phyloP scores from a whole-genome alignment of 1,140 invertebrate species.

The Neotoxoptera formosana region DNA sequence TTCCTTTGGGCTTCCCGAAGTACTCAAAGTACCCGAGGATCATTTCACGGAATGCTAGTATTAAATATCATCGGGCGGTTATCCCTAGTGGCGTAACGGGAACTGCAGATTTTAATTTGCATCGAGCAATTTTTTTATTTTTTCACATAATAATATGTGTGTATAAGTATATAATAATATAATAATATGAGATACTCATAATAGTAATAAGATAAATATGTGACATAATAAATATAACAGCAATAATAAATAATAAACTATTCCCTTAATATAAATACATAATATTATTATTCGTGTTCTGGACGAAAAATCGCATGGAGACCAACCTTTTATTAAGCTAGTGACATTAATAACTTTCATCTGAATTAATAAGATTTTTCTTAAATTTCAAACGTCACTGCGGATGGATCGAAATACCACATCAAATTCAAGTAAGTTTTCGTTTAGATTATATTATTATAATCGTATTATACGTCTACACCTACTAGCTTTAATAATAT shows the following conservation, averaged over 20 bases:
- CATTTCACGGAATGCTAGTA: constrained; percentile 13
- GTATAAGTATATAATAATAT: neutral
- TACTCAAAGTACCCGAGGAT: constrained; percentile 15
- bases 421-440: neutral
- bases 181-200: neutral
- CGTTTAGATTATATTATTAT: too few relatives aligned
- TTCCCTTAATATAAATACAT: neutral
- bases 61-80: neutral
- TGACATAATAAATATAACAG: neutral
- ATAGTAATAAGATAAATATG: neutral
- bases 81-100: neutral
- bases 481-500: too few relatives aligned
- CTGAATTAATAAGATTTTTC: neutral
- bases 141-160: neutral
- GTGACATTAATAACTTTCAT: neutral
- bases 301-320: neutral
- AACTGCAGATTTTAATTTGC: constrained; percentile 23
- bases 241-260: neutral
- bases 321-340: neutral
- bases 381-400: neutral
- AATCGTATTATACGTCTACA: too few relatives aligned
- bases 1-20: constrained; percentile 4
- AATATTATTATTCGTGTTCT: neutral
- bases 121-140: neutral
- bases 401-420: too few relatives aligned